A percentile compares a stretch with the other conserved stretches of the same genome.
phyloP scores from a whole-genome alignment of 2,113 vertebrate genomes.

The Lipophrys pholis region DNA sequence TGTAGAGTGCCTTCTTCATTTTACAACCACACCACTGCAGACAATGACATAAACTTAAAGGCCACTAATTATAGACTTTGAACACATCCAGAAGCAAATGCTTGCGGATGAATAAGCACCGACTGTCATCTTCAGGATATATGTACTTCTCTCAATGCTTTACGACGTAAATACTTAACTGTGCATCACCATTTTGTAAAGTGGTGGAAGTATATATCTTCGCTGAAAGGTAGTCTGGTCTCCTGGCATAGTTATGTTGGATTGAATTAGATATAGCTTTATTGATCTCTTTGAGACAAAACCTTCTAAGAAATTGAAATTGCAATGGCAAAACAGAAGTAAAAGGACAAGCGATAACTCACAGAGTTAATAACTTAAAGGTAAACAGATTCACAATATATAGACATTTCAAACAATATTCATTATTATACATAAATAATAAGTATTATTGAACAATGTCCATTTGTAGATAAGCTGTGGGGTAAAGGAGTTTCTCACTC shows the following conservation, averaged over 20 bases:
- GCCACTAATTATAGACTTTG: slow-evolving; percentile 4
- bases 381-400: too few relatives aligned
- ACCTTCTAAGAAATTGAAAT: too few relatives aligned
- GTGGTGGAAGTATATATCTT: not conserved
- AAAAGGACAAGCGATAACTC: too few relatives aligned
- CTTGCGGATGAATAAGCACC: not conserved
- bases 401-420: too few relatives aligned
- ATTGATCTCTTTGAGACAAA: too few relatives aligned
- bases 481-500: too few relatives aligned
- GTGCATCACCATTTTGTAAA: not conserved
- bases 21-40: slow-evolving; percentile 6
- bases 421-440: too few relatives aligned
- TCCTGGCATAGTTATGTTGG: not conserved
- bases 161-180: not conserved
- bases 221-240: not conserved
- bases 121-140: slow-evolving; percentile 12
- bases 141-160: not conserved
- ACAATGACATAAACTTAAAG: not conserved
- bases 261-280: too few relatives aligned
- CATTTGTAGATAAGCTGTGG: too few relatives aligned
- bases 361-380: too few relatives aligned
- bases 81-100: slow-evolving; percentile 5
- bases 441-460: too few relatives aligned
- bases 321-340: too few relatives aligned
- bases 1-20: slow-evolving; percentile 8